Conservation (phyloP, 2,113 vertebrate species). For the Cairina moschata region DNA sequence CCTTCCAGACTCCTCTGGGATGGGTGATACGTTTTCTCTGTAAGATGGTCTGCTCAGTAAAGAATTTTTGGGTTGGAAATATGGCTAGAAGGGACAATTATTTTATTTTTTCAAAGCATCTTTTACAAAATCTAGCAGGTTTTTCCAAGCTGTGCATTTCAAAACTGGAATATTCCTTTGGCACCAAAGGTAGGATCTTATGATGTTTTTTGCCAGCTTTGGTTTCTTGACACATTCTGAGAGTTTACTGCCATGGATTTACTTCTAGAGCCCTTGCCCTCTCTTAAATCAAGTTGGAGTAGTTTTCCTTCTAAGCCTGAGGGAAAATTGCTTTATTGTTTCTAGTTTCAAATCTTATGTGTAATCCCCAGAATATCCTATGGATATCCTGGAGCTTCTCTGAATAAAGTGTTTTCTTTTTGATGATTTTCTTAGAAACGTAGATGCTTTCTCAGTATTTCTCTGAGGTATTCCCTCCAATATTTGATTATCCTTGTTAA, state of each 20-base stretch:
- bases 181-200: slow-evolving; percentile 3
- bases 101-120: neutral
- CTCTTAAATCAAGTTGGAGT: neutral
- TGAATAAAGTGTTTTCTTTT: neutral
- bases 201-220: neutral
- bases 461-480: neutral
- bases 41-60: neutral
- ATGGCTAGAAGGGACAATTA: slow-evolving; percentile 3
- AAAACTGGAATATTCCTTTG: slow-evolving; percentile 56
- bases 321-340: neutral
- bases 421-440: neutral
- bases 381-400: neutral
- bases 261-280: neutral
- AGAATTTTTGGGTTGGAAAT: neutral
- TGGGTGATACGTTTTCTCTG: neutral
- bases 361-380: neutral
- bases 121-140: slow-evolving; percentile 35
- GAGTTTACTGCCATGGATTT: neutral
- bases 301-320: neutral
- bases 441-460: neutral
- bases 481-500: neutral
- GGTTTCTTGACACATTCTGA: slow-evolving; percentile 19
- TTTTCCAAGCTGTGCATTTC: slow-evolving; percentile 52
- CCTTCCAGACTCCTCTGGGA: neutral
- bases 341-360: neutral